Base-by-base conservation (phyloP, 2,113 vertebrate species). In the Murina feae region DNA sequence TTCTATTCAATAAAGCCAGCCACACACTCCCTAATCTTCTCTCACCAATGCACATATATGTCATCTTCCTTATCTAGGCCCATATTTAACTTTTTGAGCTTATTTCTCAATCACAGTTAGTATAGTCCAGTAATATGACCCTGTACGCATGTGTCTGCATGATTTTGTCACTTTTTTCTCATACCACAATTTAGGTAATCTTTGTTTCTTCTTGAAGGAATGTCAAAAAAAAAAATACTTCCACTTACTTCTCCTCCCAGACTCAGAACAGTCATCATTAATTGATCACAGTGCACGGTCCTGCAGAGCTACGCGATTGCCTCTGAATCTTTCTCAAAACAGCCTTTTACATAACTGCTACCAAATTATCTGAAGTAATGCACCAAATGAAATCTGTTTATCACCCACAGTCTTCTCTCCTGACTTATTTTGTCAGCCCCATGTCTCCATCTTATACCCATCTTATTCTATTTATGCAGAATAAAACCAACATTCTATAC, bases 271-370 rank as follows among this genome's bases (percentile, higher is more conserved):
- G 44, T 28, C 32, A 16, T 7, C 30, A 6, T 28, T 76, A 65
- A 78, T 9, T 55, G 25, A 55, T 28, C 44, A 35, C 16, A 11
- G 32, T 5, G 65, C 17, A 83, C 9, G 12, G 39, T 47, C 12
- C 51, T 80, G 2, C 4, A 76, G 30, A 71, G 8, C 2, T 7
- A 87, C 14, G 2, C 1, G 80, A 11, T 5, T 42, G 2, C 32
- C 81, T 81, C 37, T 58, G 11, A 91, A 58, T 30, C 10, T 21
- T 72, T 91, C 60, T 85, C 74, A 78, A 84, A 88, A 72, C 11
- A 69, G 10, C 2, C n/a, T 20, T 18, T 28, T 11, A 81, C 66
- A 14, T 47, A 81, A 80, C n/a, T 89, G 21, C 10, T 47, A 51
- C 16, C 23, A 20, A 89, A 53, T 23, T 21, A 35, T 17, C 35